Conservation (phyloP, 2,113 vertebrate species). For the Corythaixoides concolor region DNA sequence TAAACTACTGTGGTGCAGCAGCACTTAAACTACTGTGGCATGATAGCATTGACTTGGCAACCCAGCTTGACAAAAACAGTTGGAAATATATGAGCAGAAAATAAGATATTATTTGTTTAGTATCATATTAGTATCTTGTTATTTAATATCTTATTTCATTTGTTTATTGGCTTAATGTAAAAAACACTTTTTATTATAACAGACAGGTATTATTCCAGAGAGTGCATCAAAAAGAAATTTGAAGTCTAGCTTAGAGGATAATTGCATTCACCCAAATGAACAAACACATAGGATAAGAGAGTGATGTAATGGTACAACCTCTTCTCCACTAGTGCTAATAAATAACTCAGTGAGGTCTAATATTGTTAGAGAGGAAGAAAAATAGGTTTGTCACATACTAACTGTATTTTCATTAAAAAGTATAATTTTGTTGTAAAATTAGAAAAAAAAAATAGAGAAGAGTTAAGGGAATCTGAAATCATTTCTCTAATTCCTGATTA, state of each 20-base stretch:
- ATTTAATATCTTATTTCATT: neutral
- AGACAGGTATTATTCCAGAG: neutral
- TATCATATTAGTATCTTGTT: neutral
- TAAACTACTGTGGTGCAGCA: neutral
- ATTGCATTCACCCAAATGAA: neutral
- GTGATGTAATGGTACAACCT: neutral
- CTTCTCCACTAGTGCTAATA: neutral
- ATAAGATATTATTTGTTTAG: neutral
- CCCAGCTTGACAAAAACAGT: neutral
- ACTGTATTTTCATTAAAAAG: neutral
- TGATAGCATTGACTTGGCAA: neutral
- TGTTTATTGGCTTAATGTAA: neutral
- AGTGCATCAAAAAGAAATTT: neutral
- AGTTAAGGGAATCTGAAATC: neutral
- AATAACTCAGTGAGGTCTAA: neutral
- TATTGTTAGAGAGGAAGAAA: neutral
- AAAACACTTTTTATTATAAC: neutral
- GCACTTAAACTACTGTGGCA: neutral
- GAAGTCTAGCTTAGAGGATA: neutral
- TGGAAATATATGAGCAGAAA: neutral
- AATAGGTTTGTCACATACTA: rapidly evolving
- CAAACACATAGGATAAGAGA: neutral
- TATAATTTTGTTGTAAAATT: neutral
- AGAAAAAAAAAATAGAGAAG: neutral
- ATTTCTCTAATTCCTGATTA: neutral